Percentiles rank a stretch among this genome's conserved stretches.
These are phyloP conservation scores for Anolis carolinensis DNA, from an alignment of 2,113 vertebrate genomes.

Conservation along the genomic window DNA sequence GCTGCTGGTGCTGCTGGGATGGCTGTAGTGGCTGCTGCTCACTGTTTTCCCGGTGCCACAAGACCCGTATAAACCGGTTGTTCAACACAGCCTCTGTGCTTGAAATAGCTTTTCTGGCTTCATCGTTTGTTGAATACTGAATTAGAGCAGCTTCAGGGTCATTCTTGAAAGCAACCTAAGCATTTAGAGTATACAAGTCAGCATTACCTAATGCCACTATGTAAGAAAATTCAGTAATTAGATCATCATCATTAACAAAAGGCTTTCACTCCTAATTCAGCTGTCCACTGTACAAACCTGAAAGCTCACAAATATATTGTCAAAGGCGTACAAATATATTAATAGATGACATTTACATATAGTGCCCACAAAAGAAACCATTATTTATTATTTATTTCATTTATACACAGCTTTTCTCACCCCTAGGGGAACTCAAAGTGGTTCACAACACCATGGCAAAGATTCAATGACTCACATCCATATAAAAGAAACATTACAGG, in stretches of 20 bases:
- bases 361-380: too few species aligned
- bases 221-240: neutral
- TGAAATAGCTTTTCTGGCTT: conserved; percentile 93
- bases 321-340: neutral
- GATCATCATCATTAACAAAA: neutral
- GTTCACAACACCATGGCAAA: too few species aligned
- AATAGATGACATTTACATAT: neutral
- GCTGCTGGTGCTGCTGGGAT: conserved; percentile 73
- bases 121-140: conserved; percentile 91
- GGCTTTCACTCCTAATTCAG: too few species aligned
- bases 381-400: too few species aligned
- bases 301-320: neutral
- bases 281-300: neutral
- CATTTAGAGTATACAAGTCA: neutral
- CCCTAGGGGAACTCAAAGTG: too few species aligned
- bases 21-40: conserved; percentile 64
- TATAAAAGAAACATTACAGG: too few species aligned
- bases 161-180: conserved; percentile 92
- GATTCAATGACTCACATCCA: too few species aligned
- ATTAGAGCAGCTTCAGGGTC: conserved; percentile 94
- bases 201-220: neutral
- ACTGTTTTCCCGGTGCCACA: conserved; percentile 90
- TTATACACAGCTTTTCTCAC: too few species aligned
- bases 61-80: conserved; percentile 93
- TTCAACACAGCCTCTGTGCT: conserved; percentile 94